Evolutionary conservation across 2,797 vertebrate genomes (phyloP).

Genomic region (Pseudomugil tenellus): DNA sequence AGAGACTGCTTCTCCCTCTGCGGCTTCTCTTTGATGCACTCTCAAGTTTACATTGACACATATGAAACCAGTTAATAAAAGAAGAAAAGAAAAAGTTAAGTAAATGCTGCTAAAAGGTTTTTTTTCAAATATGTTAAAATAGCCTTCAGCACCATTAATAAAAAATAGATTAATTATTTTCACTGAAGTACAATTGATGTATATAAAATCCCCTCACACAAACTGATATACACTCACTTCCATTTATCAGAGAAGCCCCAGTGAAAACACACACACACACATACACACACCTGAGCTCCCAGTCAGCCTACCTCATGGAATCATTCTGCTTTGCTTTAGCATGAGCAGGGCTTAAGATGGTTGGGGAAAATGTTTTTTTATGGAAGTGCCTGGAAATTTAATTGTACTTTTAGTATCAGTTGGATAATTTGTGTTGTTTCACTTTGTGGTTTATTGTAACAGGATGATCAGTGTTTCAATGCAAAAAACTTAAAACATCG

Average conservation of each 20-base stretch:
- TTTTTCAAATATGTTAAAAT: constrained; percentile 20
- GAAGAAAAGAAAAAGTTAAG: background rate
- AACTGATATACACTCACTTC: background rate
- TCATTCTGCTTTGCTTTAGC: constrained; percentile 28
- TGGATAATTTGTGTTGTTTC: constrained; percentile 53
- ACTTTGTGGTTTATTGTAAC: constrained; percentile 58
- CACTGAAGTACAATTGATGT: constrained; percentile 17
- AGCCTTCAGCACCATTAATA: constrained; percentile 10
- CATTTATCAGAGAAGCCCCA: constrained; percentile 16
- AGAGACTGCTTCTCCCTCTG: constrained; percentile 33
- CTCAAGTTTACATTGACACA: constrained; percentile 27
- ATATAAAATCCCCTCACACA: constrained; percentile 19
- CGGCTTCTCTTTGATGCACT: constrained; percentile 46
- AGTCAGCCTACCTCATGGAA: constrained; percentile 27
- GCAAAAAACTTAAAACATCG: constrained; percentile 55
- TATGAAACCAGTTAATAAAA: background rate
- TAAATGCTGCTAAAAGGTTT: background rate
- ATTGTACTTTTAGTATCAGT: constrained; percentile 70
- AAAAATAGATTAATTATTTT: constrained; percentile 29
- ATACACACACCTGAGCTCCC: constrained; percentile 18
- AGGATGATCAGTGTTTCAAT: constrained; percentile 49
- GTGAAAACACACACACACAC: constrained; percentile 8
- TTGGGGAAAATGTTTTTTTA: constrained; percentile 62
- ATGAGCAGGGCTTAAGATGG: constrained; percentile 31
- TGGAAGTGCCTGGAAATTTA: constrained; percentile 72